phyloP scores from a whole-genome alignment of 2,797 vertebrate genomes.

The Typhlichthys subterraneus region DNA sequence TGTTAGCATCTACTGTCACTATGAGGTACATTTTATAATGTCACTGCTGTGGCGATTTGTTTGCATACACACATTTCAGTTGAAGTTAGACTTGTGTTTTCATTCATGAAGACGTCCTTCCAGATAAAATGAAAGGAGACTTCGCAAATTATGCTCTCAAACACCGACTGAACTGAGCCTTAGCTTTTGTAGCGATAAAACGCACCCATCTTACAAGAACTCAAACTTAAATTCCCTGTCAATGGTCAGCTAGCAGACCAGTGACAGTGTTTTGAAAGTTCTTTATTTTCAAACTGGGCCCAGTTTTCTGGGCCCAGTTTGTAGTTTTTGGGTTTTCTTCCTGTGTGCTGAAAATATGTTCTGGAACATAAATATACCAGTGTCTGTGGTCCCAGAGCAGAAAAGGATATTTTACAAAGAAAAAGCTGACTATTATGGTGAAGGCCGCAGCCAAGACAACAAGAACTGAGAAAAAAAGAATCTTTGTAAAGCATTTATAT shows the following conservation, averaged over 20 bases:
- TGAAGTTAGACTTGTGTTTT: constrained; percentile 35
- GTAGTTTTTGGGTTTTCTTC: constrained; percentile 37
- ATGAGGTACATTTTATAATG: constrained; percentile 34
- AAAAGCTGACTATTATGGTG: constrained; percentile 50
- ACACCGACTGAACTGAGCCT: constrained; percentile 43
- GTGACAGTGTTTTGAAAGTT: too few species aligned
- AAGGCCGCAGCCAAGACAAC: constrained; percentile 40
- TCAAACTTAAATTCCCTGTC: constrained; percentile 17
- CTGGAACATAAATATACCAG: constrained; percentile 35
- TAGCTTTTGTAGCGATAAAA: constrained; percentile 66
- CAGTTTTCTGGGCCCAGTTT: too few species aligned
- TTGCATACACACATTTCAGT: constrained; percentile 46
- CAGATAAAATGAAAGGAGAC: constrained; percentile 32
- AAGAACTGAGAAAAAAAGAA: constrained; percentile 49
- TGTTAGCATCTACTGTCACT: not conserved
- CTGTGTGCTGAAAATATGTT: constrained; percentile 28
- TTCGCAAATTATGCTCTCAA: constrained; percentile 4
- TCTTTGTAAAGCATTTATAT: constrained; percentile 80
- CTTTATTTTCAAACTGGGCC: too few species aligned
- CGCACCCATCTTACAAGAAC: constrained; percentile 22
- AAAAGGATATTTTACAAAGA: constrained; percentile 40
- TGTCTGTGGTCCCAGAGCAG: constrained; percentile 26
- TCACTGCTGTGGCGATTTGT: constrained; percentile 33
- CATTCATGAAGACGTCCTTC: constrained; percentile 25
- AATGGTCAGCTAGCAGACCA: too few species aligned